Conservation (phyloP, 2,113 vertebrate species). For the Mionectes macconnelli region DNA sequence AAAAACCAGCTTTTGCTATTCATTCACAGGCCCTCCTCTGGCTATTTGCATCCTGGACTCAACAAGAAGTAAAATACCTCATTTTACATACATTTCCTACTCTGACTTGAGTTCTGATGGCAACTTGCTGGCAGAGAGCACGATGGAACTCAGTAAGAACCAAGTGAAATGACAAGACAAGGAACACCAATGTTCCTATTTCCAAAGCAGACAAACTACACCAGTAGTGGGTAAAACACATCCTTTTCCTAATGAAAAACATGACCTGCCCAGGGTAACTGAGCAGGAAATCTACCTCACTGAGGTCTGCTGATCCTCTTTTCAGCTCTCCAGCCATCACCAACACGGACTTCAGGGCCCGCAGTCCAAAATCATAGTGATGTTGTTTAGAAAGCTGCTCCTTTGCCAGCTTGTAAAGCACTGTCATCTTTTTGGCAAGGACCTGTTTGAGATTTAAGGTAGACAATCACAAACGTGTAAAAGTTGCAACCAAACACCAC, state of each 20-base stretch:
- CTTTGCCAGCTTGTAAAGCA: conserved; percentile 91
- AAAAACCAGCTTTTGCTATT: background rate
- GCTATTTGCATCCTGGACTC: background rate
- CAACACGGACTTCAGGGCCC: conserved; percentile 93
- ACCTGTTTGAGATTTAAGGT: conserved; percentile 68
- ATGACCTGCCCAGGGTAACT: background rate
- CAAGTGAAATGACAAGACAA: background rate
- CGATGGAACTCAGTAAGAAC: background rate
- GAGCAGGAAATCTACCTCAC: conserved; percentile 78
- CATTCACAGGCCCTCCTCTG: background rate
- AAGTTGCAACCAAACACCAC: background rate
- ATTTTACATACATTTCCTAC: background rate
- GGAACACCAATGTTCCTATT: background rate
- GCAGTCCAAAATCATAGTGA: conserved; percentile 96
- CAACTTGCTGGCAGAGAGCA: background rate
- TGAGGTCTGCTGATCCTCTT: conserved; percentile 86
- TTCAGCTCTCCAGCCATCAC: conserved; percentile 97
- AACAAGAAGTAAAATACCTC: background rate
- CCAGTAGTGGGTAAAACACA: background rate
- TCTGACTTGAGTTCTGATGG: background rate
- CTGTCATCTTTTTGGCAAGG: conserved; percentile 98
- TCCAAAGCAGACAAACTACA: background rate
- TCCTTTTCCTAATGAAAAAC: background rate
- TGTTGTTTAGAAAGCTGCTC: conserved; percentile 96
- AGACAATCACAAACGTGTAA: background rate